Percentiles rank a stretch among this genome's conserved stretches.
These are phyloP conservation scores for Epirrhoe alternata DNA, from an alignment of 2,888 invertebrate species.

Conservation along the genomic window DNA sequence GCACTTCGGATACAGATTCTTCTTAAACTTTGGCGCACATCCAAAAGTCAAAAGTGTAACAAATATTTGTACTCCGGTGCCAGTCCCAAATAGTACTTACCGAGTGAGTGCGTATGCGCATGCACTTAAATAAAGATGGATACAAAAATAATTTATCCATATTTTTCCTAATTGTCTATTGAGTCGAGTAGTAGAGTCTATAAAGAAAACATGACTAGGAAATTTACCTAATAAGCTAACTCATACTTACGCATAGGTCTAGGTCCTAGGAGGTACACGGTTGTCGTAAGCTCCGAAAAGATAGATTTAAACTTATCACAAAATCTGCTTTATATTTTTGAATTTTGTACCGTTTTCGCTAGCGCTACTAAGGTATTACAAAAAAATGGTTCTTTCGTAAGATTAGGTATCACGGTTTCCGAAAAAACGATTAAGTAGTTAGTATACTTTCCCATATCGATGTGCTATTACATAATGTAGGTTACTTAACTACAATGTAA, in stretches of 20 bases:
- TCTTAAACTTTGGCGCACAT: conserved; percentile 58
- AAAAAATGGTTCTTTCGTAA: too few relatives aligned
- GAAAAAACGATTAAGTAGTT: not conserved
- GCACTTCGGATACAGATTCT: conserved; percentile 74
- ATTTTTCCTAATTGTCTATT: too few relatives aligned
- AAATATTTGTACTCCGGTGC: conserved; percentile 18
- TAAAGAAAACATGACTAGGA: too few relatives aligned
- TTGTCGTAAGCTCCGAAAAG: too few relatives aligned
- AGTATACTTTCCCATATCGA: not conserved
- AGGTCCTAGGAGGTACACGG: too few relatives aligned
- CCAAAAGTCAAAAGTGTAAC: conserved; percentile 54
- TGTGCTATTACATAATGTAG: not conserved
- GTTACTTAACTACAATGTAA: not conserved
- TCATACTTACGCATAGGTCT: too few relatives aligned
- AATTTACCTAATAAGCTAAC: too few relatives aligned
- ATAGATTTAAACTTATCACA: too few relatives aligned
- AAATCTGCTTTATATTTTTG: too few relatives aligned
- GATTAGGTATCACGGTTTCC: not conserved
- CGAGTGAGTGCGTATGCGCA: not conserved
- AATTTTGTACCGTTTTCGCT: too few relatives aligned
- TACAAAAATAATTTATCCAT: not conserved
- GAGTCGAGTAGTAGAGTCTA: too few relatives aligned
- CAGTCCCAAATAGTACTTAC: conserved; percentile 3
- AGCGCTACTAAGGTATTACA: too few relatives aligned
- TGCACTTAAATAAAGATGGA: not conserved